Percentiles rank a stretch among this genome's conserved stretches.
phyloP scores from a whole-genome alignment of 2,888 invertebrate species.

The Mylabris sibirica region DNA sequence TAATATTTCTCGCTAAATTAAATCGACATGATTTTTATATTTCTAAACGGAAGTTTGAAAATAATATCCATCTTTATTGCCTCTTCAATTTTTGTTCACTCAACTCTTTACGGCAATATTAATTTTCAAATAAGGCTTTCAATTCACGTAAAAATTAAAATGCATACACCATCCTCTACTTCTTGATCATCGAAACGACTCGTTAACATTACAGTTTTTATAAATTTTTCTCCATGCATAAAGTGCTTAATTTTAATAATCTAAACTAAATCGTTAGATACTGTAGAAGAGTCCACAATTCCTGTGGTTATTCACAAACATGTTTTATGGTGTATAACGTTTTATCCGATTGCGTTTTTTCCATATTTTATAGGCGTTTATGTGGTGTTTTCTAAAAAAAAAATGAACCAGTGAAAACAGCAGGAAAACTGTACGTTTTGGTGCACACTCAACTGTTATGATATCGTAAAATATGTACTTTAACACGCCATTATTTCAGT shows the following conservation, averaged over 20 bases:
- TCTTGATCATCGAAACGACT: background rate
- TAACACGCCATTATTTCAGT: background rate
- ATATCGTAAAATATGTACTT: constrained; percentile 21
- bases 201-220: background rate
- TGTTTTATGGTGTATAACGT: constrained; percentile 21
- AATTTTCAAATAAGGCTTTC: background rate
- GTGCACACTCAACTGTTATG: constrained; percentile 24
- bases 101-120: background rate
- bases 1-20: constrained; percentile 27
- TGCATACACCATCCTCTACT: background rate
- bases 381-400: constrained; percentile 20
- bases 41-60: background rate
- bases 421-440: constrained; percentile 8
- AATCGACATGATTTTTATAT: background rate
- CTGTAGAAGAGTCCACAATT: background rate
- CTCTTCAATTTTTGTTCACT: background rate
- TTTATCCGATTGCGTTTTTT: constrained; percentile 13
- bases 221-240: background rate
- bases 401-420: background rate
- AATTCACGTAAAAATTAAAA: background rate
- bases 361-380: constrained; percentile 23
- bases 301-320: constrained; percentile 14
- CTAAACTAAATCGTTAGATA: background rate
- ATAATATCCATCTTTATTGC: background rate
- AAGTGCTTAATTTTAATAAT: background rate